Base-by-base conservation (phyloP, 2,113 vertebrate species). In the Amphilophus citrinellus region DNA sequence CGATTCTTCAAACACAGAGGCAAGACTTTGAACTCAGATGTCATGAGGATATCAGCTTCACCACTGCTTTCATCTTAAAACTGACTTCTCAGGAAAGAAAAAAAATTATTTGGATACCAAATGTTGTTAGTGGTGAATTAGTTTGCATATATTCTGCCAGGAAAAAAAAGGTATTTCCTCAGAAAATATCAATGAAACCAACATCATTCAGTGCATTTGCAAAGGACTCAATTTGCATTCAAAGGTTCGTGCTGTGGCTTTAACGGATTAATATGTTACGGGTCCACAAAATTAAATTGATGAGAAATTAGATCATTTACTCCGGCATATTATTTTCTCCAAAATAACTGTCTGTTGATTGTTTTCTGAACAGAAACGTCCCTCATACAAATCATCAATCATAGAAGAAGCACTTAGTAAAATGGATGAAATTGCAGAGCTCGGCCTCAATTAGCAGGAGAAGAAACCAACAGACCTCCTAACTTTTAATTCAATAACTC, bases 401-500 rank as follows among this genome's bases (percentile, higher is more conserved):
- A 85, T 47, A 61, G 85, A 80, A 47, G 32, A 73, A 56, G 76
- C 61, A 65, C 77, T 88, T 83, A 76, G 87, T 91, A 79, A 88
- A 90, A 84, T 24, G 6, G 53, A 84, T 77, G 56, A 89, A 87
- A 73, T 24, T 79, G 44, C 47, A 37, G 13, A 62, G 79, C 44
- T 53, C 24, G 63, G 58, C 42, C 39, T 57, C 68, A 65, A 83
- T 83, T 88, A 83, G 79, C 35, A 61, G 68, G 59, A 65, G 61
- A 18, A 44, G 60, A 61, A 87, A 86, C 79, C 37, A 82, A 87
- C 61, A 79, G 58, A 58, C 73, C 59, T 32, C 57, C 58, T 79
- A 82, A 91, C 87, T 89, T 90, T 79, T 87, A 84, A 91, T 93
- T 90, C 85, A 83, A 86, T 90, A 91, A 87, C 79, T 37, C 32